phyloP scores from a whole-genome alignment of 2,113 vertebrate genomes.

The Sialia sialis region DNA sequence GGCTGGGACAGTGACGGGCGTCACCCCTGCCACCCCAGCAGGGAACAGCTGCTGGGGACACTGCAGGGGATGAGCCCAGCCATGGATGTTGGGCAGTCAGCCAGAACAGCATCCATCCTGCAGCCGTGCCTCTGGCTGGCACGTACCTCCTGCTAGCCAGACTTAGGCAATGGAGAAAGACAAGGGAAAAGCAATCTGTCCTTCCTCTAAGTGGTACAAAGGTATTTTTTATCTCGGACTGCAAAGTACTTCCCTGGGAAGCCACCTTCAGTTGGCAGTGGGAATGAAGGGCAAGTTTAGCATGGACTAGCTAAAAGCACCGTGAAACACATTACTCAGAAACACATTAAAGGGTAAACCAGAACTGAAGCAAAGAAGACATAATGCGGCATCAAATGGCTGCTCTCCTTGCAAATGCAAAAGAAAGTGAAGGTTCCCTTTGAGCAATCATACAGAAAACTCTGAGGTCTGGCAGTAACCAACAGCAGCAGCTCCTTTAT shows the following conservation, averaged over 20 bases:
- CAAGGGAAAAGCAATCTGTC: not conserved
- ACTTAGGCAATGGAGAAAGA: not conserved
- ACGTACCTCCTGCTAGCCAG: not conserved
- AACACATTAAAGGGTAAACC: not conserved
- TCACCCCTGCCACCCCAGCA: accelerated
- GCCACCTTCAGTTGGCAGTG: not conserved
- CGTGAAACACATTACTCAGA: not conserved
- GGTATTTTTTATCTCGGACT: not conserved
- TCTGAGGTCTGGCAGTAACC: not conserved
- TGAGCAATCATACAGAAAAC: not conserved
- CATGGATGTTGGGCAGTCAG: accelerated
- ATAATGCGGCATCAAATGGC: too few species aligned
- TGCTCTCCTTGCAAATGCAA: not conserved
- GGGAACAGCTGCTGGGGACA: accelerated
- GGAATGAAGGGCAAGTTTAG: not conserved
- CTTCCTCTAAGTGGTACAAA: not conserved
- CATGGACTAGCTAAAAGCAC: not conserved
- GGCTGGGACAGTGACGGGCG: accelerated
- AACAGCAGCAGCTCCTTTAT: not conserved
- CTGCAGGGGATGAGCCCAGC: not conserved
- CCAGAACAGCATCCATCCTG: not conserved
- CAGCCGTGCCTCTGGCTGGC: not conserved
- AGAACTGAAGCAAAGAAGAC: not conserved
- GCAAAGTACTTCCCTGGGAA: not conserved
- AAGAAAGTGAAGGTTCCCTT: not conserved